phyloP scores from a whole-genome alignment of 2,797 vertebrate genomes.

The Spea hammondii region DNA sequence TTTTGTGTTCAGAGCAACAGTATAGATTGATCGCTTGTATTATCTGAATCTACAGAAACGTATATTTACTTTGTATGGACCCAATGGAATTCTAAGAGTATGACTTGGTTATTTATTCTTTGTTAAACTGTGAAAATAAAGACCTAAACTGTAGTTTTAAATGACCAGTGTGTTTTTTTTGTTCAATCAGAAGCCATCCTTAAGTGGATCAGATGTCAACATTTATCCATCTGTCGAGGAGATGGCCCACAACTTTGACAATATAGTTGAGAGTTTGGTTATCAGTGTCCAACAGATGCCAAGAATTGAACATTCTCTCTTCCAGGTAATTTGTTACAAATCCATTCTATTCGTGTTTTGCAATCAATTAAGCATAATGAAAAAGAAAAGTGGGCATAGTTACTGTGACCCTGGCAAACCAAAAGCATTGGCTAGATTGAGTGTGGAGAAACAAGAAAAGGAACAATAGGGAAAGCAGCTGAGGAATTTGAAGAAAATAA shows the following conservation, averaged over 20 bases:
- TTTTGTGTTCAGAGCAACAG: background rate
- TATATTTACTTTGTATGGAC: constrained; percentile 18
- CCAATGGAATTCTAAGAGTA: background rate
- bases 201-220: constrained; percentile 24
- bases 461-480: background rate
- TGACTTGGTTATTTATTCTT: constrained; percentile 16
- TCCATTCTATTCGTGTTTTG: constrained; percentile 39
- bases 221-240: constrained; percentile 48
- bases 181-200: constrained; percentile 15
- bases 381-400: background rate
- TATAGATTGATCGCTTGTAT: background rate
- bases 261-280: constrained; percentile 24
- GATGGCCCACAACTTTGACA: constrained; percentile 26
- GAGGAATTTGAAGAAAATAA: too few relatives aligned
- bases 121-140: constrained; percentile 37
- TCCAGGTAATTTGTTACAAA: constrained; percentile 35
- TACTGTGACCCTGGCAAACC: constrained; percentile 11
- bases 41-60: constrained; percentile 16
- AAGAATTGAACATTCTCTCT: constrained; percentile 36
- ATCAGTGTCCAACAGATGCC: constrained; percentile 26
- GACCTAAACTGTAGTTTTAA: constrained; percentile 11
- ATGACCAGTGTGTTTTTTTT: constrained; percentile 16
- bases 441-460: background rate
- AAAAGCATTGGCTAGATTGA: background rate
- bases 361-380: constrained; percentile 32